A percentile compares a stretch with the other conserved stretches of the same genome.
Evolutionary conservation across 2,113 vertebrate species (phyloP).

Genomic region (Ophiodon elongatus): DNA sequence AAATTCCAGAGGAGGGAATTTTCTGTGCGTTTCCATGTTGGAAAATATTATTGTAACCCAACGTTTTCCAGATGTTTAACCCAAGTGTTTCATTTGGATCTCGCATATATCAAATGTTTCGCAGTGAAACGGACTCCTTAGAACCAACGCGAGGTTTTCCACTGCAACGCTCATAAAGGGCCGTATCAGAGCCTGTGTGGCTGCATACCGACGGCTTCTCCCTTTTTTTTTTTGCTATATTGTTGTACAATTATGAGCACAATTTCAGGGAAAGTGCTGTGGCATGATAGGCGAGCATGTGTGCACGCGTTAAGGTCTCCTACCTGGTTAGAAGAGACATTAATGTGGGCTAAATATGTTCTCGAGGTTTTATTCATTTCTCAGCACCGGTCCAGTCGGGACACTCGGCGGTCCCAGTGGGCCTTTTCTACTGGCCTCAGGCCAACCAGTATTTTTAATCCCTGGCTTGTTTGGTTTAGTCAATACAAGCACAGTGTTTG

Average conservation of each 20-base stretch:
- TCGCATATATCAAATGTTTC: neutral
- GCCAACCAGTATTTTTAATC: neutral
- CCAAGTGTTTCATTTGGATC: neutral
- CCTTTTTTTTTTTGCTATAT: too few species aligned
- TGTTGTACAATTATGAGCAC: neutral
- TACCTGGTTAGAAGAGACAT: neutral
- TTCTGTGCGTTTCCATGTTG: neutral
- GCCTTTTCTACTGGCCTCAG: neutral
- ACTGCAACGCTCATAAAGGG: neutral
- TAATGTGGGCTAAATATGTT: neutral
- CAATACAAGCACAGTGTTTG: slow-evolving; percentile 22
- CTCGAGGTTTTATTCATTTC: neutral
- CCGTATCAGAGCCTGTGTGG: neutral
- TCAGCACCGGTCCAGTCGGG: neutral
- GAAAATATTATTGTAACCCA: slow-evolving; percentile 24
- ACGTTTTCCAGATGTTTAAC: neutral
- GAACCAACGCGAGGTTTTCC: neutral
- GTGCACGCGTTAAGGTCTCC: neutral
- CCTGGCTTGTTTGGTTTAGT: slow-evolving; percentile 16
- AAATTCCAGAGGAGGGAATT: slow-evolving; percentile 16
- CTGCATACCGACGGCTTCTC: neutral
- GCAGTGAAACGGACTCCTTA: neutral
- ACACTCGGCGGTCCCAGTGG: neutral
- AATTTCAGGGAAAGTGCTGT: too few species aligned
- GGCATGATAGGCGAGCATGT: neutral